These are phyloP conservation scores for Marasmarcha lunaedactyla DNA, from an alignment of 2,888 invertebrate genomes.

Conservation along the genomic window DNA sequence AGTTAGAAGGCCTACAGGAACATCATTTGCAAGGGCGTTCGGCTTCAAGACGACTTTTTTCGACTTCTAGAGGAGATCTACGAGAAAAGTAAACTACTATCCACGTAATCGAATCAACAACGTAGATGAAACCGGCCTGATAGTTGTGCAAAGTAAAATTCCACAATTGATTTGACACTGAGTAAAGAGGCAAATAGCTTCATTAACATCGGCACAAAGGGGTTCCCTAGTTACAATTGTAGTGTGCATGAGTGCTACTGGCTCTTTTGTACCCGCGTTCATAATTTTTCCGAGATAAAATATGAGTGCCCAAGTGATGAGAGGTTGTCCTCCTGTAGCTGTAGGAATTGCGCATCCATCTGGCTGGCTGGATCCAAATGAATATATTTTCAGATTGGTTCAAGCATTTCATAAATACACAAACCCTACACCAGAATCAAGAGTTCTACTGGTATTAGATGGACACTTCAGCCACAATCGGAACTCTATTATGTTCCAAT, in stretches of 20 bases:
- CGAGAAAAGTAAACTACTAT: constrained; percentile 1
- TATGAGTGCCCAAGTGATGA: too few species aligned
- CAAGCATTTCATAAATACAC: constrained; percentile 16
- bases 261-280: constrained; percentile 19
- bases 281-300: too few species aligned
- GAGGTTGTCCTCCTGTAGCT: constrained; percentile 21
- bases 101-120: too few species aligned
- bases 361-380: constrained; percentile 24
- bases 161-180: constrained; percentile 16
- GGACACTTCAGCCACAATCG: constrained; percentile 23
- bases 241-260: constrained; percentile 18
- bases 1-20: constrained; percentile 15
- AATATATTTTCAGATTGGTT: too few species aligned
- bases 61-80: background rate
- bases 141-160: constrained; percentile 17
- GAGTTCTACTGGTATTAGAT: constrained; percentile 18
- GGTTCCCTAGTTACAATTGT: constrained; percentile 19
- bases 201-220: constrained; percentile 20
- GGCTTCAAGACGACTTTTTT: constrained; percentile 12
- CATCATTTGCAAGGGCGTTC: constrained; percentile 16
- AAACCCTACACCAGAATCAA: constrained; percentile 14
- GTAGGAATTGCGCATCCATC: constrained; percentile 18
- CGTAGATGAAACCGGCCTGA: constrained; percentile 16
- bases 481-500: constrained; percentile 26
- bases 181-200: constrained; percentile 15